Conservation (phyloP, 2,888 invertebrate genomes). For the Temnothorax ravouxi region DNA sequence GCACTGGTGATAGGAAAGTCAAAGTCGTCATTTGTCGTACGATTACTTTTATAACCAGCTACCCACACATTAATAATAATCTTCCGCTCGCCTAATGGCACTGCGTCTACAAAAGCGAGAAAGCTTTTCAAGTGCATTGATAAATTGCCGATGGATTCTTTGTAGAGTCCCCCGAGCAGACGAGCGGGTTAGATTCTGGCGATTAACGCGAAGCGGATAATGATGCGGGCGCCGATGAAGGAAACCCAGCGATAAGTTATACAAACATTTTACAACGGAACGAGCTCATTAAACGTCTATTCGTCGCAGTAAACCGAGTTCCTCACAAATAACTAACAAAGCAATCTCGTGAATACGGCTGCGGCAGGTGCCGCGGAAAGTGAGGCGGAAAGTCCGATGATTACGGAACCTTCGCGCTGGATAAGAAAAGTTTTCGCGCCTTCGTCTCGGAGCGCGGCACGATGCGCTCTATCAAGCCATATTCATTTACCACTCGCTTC, state of each 20-base stretch:
- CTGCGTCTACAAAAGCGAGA: background rate
- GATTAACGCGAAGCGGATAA: constrained; percentile 64
- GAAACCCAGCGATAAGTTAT: constrained; percentile 61
- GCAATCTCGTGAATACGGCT: constrained; percentile 54
- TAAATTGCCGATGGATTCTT: constrained; percentile 44
- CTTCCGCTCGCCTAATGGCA: background rate
- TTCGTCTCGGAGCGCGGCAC: constrained; percentile 7
- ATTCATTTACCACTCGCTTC: constrained; percentile 11
- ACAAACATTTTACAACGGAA: constrained; percentile 69
- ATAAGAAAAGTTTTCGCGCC: constrained; percentile 65
- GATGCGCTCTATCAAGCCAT: constrained; percentile 21
- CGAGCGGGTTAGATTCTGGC: background rate
- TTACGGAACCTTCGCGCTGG: constrained; percentile 68
- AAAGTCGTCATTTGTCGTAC: too few species aligned
- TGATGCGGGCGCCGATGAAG: constrained; percentile 63
- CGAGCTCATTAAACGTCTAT: constrained; percentile 72
- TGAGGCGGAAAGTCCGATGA: constrained; percentile 67
- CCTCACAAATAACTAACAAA: constrained; percentile 55
- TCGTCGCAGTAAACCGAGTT: constrained; percentile 42
- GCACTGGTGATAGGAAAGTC: background rate
- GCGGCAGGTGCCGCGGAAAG: constrained; percentile 54
- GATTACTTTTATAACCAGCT: background rate
- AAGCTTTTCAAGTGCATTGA: constrained; percentile 7
- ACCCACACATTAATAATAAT: background rate
- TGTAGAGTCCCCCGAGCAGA: background rate